Conservation (phyloP, 2,888 invertebrate species). For the Ommatoiulus sabulosus region DNA sequence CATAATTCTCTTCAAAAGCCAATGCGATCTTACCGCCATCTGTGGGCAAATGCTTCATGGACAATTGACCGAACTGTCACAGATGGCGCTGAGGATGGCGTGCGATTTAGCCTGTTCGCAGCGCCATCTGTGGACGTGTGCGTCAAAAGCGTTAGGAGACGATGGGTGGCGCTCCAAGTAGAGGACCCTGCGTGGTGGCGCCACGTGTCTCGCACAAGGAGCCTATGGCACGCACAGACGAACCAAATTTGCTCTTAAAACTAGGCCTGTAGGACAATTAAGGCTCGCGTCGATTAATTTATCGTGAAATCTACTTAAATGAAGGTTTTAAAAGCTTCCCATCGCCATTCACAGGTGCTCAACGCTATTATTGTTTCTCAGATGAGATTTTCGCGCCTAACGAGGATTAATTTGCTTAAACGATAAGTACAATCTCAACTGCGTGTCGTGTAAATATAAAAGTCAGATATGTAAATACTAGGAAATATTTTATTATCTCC, state of each 20-base stretch:
- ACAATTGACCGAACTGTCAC: too few relatives aligned
- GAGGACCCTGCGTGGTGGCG: too few relatives aligned
- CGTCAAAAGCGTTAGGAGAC: not conserved
- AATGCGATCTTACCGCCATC: too few relatives aligned
- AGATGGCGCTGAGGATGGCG: too few relatives aligned
- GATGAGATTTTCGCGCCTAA: not conserved
- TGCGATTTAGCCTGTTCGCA: too few relatives aligned
- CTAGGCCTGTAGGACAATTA: not conserved
- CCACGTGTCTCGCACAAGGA: too few relatives aligned
- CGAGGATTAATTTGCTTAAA: conserved; percentile 24
- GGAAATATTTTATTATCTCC: conserved; percentile 43
- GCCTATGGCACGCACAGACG: not conserved
- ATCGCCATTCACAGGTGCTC: conserved; percentile 22
- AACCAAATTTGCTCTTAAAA: not conserved
- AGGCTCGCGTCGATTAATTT: not conserved
- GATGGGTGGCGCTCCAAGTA: not conserved
- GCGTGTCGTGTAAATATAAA: conserved; percentile 33
- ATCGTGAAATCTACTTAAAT: conserved; percentile 18
- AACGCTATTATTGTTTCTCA: not conserved
- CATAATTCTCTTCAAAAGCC: too few relatives aligned
- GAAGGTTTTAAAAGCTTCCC: not conserved
- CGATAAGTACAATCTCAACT: conserved; percentile 5
- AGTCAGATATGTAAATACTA: conserved; percentile 27
- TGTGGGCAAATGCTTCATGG: too few relatives aligned
- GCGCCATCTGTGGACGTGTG: too few relatives aligned